Evolutionary conservation across 2,113 vertebrate genomes (phyloP).

Genomic region (Syrrhaptes paradoxus): DNA sequence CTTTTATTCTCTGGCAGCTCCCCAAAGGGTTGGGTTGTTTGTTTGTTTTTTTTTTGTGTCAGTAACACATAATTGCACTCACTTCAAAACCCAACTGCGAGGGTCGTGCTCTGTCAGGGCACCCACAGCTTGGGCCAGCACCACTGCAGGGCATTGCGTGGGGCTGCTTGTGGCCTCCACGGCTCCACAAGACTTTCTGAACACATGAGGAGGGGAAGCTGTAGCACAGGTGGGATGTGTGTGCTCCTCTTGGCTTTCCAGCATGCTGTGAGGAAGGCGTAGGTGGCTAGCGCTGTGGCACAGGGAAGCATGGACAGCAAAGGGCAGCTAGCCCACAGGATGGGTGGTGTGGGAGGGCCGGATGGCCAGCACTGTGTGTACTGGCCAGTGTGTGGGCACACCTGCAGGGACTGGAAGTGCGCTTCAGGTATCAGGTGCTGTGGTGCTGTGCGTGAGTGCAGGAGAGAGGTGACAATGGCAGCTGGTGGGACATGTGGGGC

Average conservation of each 20-base stretch:
- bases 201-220: background rate
- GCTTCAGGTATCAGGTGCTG: too few species aligned
- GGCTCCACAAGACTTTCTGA: background rate
- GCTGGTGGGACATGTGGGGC: fast-evolving
- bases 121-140: fast-evolving
- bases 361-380: fast-evolving
- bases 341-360: fast-evolving
- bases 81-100: background rate
- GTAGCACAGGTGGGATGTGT: fast-evolving
- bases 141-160: background rate
- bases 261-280: fast-evolving
- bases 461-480: fast-evolving
- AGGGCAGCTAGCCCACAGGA: background rate
- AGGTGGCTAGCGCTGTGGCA: background rate
- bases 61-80: background rate
- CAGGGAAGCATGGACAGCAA: fast-evolving
- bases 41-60: background rate
- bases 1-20: background rate
- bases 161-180: background rate
- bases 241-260: background rate
- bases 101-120: background rate
- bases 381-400: background rate
- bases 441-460: background rate
- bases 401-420: background rate
- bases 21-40: fast-evolving